Evolutionary conservation across 2,888 invertebrate species (phyloP).

Genomic region (Epinotia bilunana): DNA sequence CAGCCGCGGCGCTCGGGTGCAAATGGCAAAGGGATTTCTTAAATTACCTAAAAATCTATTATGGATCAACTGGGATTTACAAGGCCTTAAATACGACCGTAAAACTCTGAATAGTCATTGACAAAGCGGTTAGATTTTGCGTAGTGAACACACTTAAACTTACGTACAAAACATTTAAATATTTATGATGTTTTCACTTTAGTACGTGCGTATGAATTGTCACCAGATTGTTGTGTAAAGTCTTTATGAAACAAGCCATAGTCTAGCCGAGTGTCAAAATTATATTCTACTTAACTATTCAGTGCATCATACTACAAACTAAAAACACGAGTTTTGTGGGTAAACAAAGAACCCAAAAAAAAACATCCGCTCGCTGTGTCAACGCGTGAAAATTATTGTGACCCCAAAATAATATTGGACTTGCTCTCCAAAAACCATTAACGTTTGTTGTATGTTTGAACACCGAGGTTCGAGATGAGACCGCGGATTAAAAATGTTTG

Average conservation of each 20-base stretch:
- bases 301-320: background rate
- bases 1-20: constrained; percentile 9
- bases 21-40: constrained; percentile 23
- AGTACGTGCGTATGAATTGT: no score
- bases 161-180: no score
- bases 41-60: constrained; percentile 21
- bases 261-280: background rate
- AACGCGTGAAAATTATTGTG: constrained; percentile 79
- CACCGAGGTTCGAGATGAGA: constrained; percentile 54
- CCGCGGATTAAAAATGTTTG: constrained; percentile 59
- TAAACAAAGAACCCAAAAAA: constrained; percentile 69
- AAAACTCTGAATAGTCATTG: background rate
- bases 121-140: no score
- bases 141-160: no score
- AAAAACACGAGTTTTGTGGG: constrained; percentile 51
- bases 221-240: no score
- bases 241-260: no score
- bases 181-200: no score
- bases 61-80: background rate
- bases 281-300: background rate
- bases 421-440: constrained; percentile 80
- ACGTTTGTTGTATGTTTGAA: constrained; percentile 74
- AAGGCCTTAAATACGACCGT: background rate
- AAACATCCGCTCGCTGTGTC: constrained; percentile 70
- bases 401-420: constrained; percentile 79